These are phyloP conservation scores for Xenopus borealis DNA, from an alignment of 2,113 vertebrate species.

Conservation along the genomic window DNA sequence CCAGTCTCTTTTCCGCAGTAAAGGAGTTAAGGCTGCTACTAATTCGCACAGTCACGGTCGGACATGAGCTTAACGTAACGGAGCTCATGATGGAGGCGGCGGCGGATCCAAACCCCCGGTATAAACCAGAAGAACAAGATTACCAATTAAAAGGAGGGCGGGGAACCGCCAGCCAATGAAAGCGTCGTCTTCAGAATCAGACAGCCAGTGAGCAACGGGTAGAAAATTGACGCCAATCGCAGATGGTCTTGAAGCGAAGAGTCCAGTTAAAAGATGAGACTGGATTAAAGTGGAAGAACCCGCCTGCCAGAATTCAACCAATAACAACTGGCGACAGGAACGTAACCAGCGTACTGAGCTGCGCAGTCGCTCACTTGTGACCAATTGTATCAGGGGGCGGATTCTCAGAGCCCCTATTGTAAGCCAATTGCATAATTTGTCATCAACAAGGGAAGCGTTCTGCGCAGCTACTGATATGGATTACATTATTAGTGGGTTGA, in stretches of 20 bases:
- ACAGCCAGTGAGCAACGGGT: not conserved
- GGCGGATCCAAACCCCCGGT: slow-evolving; percentile 1
- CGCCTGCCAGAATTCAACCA: no score
- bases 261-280: no score
- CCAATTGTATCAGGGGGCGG: no score
- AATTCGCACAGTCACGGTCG: slow-evolving; percentile 71
- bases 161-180: not conserved
- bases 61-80: slow-evolving; percentile 57
- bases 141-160: slow-evolving; percentile 7
- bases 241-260: not conserved
- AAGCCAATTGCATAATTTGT: no score
- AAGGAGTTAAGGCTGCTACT: slow-evolving; percentile 76
- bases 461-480: no score
- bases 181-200: not conserved
- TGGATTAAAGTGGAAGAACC: no score
- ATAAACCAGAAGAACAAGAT: not conserved
- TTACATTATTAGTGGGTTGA: no score
- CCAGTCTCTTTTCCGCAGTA: slow-evolving; percentile 68
- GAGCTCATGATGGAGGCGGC: slow-evolving; percentile 61
- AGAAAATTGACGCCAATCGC: not conserved
- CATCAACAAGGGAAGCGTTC: no score
- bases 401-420: no score
- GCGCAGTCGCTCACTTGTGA: no score
- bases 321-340: no score
- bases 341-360: no score